These are phyloP conservation scores for Andrena minutula DNA, from an alignment of 2,888 invertebrate genomes.

Conservation along the genomic window DNA sequence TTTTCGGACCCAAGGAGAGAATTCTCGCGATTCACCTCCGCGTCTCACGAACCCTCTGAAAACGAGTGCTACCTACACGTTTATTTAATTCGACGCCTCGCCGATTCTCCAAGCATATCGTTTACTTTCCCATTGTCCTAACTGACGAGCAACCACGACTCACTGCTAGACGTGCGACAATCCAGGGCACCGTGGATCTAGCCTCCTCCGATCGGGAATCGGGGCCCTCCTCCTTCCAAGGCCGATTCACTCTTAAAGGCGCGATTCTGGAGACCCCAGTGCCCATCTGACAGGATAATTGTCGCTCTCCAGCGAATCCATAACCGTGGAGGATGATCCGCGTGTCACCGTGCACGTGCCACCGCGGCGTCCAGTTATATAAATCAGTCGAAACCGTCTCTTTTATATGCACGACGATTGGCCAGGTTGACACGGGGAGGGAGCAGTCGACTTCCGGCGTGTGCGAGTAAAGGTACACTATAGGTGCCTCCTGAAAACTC, in stretches of 20 bases:
- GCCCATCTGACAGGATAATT: background rate
- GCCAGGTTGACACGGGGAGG: background rate
- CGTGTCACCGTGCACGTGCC: slow-evolving; percentile 11
- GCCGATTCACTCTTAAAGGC: background rate
- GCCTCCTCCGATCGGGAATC: too few relatives aligned
- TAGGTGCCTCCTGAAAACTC: too few relatives aligned
- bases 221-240: background rate
- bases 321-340: background rate
- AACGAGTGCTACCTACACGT: too few relatives aligned
- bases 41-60: too few relatives aligned
- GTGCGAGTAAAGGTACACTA: too few relatives aligned
- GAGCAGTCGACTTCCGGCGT: background rate
- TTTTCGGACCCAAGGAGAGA: slow-evolving; percentile 57
- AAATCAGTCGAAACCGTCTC: slow-evolving; percentile 12
- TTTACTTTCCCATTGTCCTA: background rate
- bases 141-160: background rate
- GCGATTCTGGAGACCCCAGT: background rate
- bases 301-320: background rate
- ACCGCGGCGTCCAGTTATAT: slow-evolving; percentile 17
- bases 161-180: too few relatives aligned
- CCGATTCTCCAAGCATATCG: background rate
- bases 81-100: too few relatives aligned
- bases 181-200: too few relatives aligned
- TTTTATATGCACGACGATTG: background rate
- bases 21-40: slow-evolving; percentile 22